phyloP scores from a whole-genome alignment of 1,140 invertebrate species.

The Eciton burchellii region DNA sequence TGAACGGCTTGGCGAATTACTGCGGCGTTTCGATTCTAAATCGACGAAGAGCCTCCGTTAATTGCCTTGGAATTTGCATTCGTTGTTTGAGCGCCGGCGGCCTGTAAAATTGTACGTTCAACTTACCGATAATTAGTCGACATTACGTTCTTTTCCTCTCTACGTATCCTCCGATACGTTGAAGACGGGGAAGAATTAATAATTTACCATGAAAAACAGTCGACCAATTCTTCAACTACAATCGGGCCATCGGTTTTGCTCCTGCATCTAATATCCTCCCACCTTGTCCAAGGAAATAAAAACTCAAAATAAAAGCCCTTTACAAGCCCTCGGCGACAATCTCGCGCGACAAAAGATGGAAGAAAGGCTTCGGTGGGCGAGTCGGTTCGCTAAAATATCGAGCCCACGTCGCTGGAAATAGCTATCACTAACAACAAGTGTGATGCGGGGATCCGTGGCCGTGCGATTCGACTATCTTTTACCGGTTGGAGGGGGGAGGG shows the following conservation, averaged over 20 bases:
- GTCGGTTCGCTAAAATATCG: constrained; percentile 54
- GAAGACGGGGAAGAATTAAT: background rate
- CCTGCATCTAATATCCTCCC: no score
- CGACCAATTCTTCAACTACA: no score
- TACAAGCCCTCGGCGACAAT: background rate
- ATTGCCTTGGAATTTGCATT: constrained; percentile 59
- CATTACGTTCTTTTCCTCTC: background rate
- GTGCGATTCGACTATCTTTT: constrained; percentile 57
- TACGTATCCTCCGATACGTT: background rate
- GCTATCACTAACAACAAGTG: constrained; percentile 55
- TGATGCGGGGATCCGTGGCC: constrained; percentile 26
- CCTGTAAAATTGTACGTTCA: constrained; percentile 58
- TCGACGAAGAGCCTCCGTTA: constrained; percentile 56
- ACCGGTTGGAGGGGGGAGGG: constrained; percentile 33
- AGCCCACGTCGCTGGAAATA: constrained; percentile 43
- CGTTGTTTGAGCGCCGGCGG: constrained; percentile 56
- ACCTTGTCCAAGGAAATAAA: no score
- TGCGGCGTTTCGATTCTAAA: constrained; percentile 58
- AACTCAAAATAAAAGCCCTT: background rate
- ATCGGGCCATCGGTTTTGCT: no score
- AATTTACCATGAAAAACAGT: background rate
- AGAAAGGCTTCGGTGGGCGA: background rate
- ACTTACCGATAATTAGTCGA: constrained; percentile 44
- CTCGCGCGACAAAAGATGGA: background rate
- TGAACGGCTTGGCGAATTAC: constrained; percentile 51